These are phyloP conservation scores for Brachyistius frenatus DNA, from an alignment of 2,113 vertebrate species.

Conservation along the genomic window DNA sequence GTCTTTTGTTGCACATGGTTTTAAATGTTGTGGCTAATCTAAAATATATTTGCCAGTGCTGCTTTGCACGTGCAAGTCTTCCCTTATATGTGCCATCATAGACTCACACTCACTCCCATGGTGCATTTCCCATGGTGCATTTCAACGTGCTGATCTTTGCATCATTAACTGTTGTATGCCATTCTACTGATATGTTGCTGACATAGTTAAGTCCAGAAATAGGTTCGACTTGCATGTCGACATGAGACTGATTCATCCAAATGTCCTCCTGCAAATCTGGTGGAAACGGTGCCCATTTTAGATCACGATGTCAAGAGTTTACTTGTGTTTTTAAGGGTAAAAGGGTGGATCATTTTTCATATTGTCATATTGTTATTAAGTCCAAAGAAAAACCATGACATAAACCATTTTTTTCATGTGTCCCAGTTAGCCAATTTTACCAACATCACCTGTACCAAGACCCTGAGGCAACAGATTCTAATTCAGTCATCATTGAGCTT, in stretches of 20 bases:
- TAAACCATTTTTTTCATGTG: no score
- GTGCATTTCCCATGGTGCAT: no score
- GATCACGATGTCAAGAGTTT: neutral
- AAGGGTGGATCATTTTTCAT: neutral
- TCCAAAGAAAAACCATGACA: neutral
- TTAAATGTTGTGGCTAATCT: neutral
- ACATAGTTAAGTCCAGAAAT: no score
- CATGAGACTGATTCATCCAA: no score
- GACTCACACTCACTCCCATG: no score
- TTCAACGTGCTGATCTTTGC: no score
- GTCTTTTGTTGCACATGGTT: neutral
- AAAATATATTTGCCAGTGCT: neutral
- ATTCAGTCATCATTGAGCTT: neutral
- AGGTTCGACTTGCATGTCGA: no score
- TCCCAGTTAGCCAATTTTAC: neutral
- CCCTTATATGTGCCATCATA: no score
- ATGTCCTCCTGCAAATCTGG: neutral
- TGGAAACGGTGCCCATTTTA: neutral
- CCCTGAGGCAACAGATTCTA: neutral
- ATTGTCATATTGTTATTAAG: neutral
- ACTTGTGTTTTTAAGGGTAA: neutral
- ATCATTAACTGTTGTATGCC: no score
- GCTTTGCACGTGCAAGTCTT: neutral
- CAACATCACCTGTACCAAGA: neutral
- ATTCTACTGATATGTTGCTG: no score